These are phyloP conservation scores for Centropristis striata DNA, from an alignment of 2,113 vertebrate species.

Conservation along the genomic window DNA sequence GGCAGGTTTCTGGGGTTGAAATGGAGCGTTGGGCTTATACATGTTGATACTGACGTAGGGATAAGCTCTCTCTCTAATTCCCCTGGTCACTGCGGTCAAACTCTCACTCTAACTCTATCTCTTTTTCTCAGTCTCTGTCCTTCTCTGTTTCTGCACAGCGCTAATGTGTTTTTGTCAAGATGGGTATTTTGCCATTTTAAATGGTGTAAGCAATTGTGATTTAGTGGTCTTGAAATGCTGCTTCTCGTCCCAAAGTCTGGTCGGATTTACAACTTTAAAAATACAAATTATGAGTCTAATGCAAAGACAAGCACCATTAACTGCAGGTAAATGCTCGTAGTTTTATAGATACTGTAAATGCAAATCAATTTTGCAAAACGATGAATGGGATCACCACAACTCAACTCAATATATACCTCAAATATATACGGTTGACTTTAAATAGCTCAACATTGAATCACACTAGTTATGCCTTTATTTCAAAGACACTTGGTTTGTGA, in stretches of 20 bases:
- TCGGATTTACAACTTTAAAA: no score
- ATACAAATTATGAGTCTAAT: no score
- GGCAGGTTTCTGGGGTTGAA: slow-evolving; percentile 76
- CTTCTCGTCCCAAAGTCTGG: not conserved
- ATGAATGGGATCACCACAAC: no score
- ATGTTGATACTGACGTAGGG: slow-evolving; percentile 75
- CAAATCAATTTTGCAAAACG: no score
- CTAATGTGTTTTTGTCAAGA: slow-evolving; percentile 6
- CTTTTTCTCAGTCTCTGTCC: slow-evolving; percentile 10
- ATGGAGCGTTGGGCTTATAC: slow-evolving; percentile 71
- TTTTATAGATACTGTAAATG: not conserved
- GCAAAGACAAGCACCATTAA: no score
- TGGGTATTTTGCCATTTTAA: not conserved
- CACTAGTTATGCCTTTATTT: not conserved
- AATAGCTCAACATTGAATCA: not conserved
- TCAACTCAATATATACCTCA: not conserved
- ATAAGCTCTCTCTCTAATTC: slow-evolving; percentile 79
- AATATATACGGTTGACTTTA: not conserved
- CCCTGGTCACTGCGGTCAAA: slow-evolving; percentile 70
- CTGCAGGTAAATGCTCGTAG: no score
- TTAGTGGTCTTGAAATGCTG: not conserved
- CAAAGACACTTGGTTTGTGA: not conserved
- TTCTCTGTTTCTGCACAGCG: slow-evolving; percentile 4
- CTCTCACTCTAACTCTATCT: slow-evolving; percentile 45
- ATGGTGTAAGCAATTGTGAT: not conserved